These are phyloP conservation scores for Patagioenas fasciata DNA, from an alignment of 2,113 vertebrate genomes.

Conservation along the genomic window DNA sequence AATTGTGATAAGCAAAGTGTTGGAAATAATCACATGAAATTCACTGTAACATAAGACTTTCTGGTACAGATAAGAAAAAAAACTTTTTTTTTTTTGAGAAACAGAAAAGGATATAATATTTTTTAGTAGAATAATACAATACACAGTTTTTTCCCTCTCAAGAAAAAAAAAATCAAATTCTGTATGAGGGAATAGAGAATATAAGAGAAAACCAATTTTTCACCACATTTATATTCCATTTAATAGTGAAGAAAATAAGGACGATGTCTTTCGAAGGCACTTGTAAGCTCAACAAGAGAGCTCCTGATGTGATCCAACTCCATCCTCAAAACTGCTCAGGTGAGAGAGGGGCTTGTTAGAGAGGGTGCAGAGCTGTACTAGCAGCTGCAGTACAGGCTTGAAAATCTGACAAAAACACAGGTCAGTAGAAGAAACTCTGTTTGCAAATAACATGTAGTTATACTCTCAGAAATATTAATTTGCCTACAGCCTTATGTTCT, in stretches of 20 bases:
- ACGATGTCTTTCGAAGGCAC: background rate
- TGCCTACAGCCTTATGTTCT: accelerated
- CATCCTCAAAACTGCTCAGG: background rate
- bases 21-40: constrained; percentile 65
- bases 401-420: background rate
- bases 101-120: background rate
- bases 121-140: background rate
- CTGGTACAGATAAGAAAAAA: background rate
- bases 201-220: background rate
- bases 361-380: background rate
- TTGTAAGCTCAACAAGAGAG: background rate
- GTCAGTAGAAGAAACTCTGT: background rate
- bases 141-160: background rate
- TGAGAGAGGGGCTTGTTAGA: background rate
- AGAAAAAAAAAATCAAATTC: background rate
- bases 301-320: background rate
- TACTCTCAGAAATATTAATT: background rate
- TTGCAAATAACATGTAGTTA: background rate
- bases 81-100: background rate
- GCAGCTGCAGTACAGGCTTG: background rate
- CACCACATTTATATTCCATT: background rate
- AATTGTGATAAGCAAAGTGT: constrained; percentile 65
- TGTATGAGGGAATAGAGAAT: background rate
- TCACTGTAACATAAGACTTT: constrained; percentile 9
- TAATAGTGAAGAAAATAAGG: background rate